Percentiles rank a stretch among this genome's conserved stretches.
Conservation (phyloP, 2,113 vertebrate genomes). For the Athene noctua region DNA sequence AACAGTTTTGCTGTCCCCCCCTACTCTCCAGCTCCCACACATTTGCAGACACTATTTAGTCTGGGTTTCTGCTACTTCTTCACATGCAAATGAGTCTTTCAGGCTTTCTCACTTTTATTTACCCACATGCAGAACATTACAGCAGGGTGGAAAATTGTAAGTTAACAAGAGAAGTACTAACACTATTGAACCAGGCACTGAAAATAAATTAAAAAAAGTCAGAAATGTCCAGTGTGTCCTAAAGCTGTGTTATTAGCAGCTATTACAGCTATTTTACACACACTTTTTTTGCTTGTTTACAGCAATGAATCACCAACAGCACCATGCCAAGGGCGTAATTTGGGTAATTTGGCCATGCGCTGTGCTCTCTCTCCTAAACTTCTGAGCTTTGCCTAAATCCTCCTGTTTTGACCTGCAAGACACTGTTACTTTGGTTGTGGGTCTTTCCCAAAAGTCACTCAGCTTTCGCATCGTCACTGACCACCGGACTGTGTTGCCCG, state of each 20-base stretch:
- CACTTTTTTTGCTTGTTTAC: neutral
- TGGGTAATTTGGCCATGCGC: neutral
- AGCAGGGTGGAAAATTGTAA: neutral
- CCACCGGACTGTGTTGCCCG: rapidly evolving
- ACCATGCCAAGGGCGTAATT: neutral
- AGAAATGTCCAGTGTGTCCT: neutral
- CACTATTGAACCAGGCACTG: neutral
- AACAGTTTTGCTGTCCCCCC: conserved; percentile 15
- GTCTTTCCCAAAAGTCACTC: neutral
- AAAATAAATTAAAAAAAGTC: neutral
- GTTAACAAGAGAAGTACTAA: neutral
- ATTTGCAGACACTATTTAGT: conserved; percentile 11
- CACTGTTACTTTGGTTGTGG: neutral
- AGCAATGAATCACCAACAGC: conserved; percentile 1
- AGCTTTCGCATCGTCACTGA: neutral
- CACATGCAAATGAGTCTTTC: conserved; percentile 32
- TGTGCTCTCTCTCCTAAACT: neutral
- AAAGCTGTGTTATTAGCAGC: conserved; percentile 11
- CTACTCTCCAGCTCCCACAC: conserved; percentile 32
- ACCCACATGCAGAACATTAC: neutral
- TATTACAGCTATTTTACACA: neutral
- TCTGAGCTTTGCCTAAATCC: neutral
- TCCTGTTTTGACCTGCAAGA: neutral
- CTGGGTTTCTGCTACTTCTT: conserved; percentile 25
- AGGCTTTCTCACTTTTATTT: conserved; percentile 29